A percentile compares a stretch with the other conserved stretches of the same genome.
phyloP scores from a whole-genome alignment of 2,888 invertebrate species.

The Boloria selene region DNA sequence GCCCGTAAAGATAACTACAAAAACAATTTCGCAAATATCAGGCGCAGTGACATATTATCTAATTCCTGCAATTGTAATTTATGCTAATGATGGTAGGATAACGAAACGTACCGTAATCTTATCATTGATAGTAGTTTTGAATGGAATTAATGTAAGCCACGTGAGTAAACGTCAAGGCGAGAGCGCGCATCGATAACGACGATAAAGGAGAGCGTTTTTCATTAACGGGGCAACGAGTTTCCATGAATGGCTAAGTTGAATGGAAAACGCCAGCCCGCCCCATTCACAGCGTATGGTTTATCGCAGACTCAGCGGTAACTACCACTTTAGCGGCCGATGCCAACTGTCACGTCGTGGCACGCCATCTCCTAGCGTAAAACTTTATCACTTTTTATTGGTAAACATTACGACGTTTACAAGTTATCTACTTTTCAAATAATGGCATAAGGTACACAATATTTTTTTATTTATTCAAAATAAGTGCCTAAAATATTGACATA shows the following conservation, averaged over 20 bases:
- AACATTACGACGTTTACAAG: too few relatives aligned
- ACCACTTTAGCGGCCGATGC: conserved; percentile 30
- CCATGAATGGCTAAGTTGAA: conserved; percentile 78
- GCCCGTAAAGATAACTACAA: conserved; percentile 30
- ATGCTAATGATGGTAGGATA: conserved; percentile 19
- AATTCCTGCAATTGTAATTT: conserved; percentile 18
- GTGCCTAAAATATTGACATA: too few relatives aligned
- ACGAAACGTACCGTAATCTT: conserved; percentile 41
- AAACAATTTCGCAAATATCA: conserved; percentile 29
- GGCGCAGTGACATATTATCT: background rate
- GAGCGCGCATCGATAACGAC: conserved; percentile 57
- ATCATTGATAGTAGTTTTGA: conserved; percentile 52
- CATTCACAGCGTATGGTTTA: conserved; percentile 58
- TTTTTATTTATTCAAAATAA: too few relatives aligned
- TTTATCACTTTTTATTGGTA: too few relatives aligned
- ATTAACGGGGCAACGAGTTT: conserved; percentile 76
- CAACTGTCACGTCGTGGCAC: conserved; percentile 30
- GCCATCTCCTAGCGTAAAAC: background rate
- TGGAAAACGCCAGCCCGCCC: conserved; percentile 73
- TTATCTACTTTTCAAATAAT: too few relatives aligned
- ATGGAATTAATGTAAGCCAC: conserved; percentile 62
- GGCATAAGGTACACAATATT: too few relatives aligned
- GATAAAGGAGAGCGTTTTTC: conserved; percentile 72
- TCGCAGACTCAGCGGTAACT: conserved; percentile 34
- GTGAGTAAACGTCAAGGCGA: conserved; percentile 52